phyloP scores from a whole-genome alignment of 1,140 invertebrate species.

The Acromyrmex charruanus region DNA sequence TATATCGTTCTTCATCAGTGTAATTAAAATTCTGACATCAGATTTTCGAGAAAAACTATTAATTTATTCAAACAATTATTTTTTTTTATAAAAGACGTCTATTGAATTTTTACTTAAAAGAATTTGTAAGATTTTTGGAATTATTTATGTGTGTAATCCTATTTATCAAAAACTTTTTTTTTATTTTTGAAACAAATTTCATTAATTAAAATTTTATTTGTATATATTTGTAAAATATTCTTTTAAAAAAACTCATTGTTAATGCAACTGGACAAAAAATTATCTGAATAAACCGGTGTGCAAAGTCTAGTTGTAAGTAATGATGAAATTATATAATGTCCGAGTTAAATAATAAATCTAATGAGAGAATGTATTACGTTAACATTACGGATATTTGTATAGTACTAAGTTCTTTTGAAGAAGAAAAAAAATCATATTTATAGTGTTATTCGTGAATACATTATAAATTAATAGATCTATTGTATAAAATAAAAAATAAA shows the following conservation, averaged over 20 bases:
- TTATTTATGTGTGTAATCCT: neutral
- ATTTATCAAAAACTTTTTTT: neutral
- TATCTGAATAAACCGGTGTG: neutral
- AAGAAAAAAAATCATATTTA: neutral
- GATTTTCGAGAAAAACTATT: neutral
- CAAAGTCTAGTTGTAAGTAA: neutral
- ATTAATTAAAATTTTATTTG: no score
- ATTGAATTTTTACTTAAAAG: neutral
- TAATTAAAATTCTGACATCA: neutral
- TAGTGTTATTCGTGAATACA: neutral
- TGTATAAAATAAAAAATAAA: neutral
- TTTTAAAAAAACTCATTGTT: neutral
- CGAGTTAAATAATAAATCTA: conserved; percentile 23
- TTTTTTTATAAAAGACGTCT: neutral
- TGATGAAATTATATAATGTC: conserved; percentile 33
- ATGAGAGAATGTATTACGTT: neutral
- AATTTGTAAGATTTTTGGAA: neutral
- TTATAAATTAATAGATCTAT: neutral
- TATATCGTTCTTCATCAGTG: neutral
- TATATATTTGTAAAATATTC: neutral
- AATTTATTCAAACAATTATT: neutral
- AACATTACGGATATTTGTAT: neutral
- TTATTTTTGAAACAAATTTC: neutral
- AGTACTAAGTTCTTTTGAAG: neutral
- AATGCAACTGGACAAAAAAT: neutral